Evolutionary conservation across 2,888 invertebrate genomes (phyloP), one percentile per base, ranked within the genome.

Genomic region (Ceraclea dissimilis): DNA sequence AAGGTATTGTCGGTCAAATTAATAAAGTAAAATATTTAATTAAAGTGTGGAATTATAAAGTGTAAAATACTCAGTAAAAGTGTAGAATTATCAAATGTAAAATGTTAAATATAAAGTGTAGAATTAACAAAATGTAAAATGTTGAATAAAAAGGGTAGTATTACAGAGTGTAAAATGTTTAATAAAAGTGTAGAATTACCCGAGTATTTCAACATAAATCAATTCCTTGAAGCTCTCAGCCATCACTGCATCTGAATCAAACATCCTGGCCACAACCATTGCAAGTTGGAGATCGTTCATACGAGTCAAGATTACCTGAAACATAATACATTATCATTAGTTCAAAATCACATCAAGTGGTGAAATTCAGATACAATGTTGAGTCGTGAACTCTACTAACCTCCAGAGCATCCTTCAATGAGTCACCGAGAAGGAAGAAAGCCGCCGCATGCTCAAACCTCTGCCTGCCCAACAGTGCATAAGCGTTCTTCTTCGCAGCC

Each of bases 391-490:
- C 13, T 39, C 31, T 65, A 63, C 71, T 73, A 70, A 91, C 92
- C 80, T 98, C 96, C 54, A 99, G 82, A 2, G 98, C 98, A 72
- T 99, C 99, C 65, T 91, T 88, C 26, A 99, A 74, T 31, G 93
- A 90, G 19, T 94, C 95, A 19, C 94, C 97, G 4, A 99, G 76
- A 53, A 99, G 78, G 74, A 99, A 99, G 77, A 99, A 99, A 0
- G 97, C 99, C 0, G 97, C 98, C 0, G 99, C 98, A 68, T 99
- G 97, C 60, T 93, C 91, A 70, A 98, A 99, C 51, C 97, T 72
- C 72, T 99, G 98, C 68, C 92, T 93, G 2, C 98, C 93, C 39
- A 99, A 80, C 44, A 99, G 74, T 2, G 93, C 95, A 69, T 95
- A 99, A 0, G 99, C 99, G 71, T 99, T 99, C 75, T 98, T 99